phyloP scores from a whole-genome alignment of 2,888 invertebrate genomes.

The Linnaemya vulpina region DNA sequence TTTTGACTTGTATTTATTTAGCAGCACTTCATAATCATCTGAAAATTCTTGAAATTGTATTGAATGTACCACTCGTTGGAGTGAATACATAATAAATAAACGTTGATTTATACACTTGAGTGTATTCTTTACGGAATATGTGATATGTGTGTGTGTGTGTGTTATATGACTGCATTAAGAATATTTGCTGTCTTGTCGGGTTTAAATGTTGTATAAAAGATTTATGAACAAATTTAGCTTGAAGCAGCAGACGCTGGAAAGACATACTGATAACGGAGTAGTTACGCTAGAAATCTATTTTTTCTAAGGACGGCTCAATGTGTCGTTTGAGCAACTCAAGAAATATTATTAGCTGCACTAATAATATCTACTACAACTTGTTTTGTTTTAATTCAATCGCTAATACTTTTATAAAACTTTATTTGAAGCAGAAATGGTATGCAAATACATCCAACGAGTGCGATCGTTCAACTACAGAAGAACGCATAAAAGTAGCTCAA shows the following conservation, averaged over 20 bases:
- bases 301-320: too few species aligned
- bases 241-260: background rate
- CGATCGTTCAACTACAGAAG: too few species aligned
- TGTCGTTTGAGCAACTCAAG: too few species aligned
- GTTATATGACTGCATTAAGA: background rate
- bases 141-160: conserved; percentile 19
- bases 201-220: background rate
- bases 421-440: too few species aligned
- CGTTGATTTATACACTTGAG: background rate
- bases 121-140: conserved; percentile 26
- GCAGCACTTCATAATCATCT: conserved; percentile 43
- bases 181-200: background rate
- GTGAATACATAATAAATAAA: conserved; percentile 39
- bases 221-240: conserved; percentile 5
- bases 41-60: conserved; percentile 30
- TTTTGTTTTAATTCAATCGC: too few species aligned
- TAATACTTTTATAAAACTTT: too few species aligned
- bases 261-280: too few species aligned
- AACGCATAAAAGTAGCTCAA: too few species aligned
- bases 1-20: conserved; percentile 32
- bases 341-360: too few species aligned
- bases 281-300: too few species aligned
- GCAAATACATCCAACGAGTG: too few species aligned
- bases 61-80: conserved; percentile 28
- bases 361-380: too few species aligned